phyloP scores from a whole-genome alignment of 2,797 vertebrate genomes.

The Melopsittacus undulatus region DNA sequence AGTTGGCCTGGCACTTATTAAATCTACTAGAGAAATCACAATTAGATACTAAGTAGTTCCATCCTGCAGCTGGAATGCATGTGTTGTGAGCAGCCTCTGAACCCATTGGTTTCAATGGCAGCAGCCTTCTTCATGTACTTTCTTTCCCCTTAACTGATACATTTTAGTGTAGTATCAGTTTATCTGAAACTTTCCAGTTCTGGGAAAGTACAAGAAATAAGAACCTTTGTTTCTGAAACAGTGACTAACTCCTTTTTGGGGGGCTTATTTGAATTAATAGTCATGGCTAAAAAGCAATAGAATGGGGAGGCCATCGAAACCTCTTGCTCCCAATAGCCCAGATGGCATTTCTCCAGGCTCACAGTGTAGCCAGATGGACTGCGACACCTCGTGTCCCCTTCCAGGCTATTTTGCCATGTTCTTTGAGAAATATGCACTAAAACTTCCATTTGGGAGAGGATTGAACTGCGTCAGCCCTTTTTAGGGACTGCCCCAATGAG shows the following conservation, averaged over 20 bases:
- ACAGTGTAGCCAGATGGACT: accelerated
- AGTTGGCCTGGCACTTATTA: neutral
- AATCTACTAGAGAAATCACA: neutral
- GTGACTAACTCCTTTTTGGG: neutral
- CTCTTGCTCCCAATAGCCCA: neutral
- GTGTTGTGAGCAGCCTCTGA: neutral
- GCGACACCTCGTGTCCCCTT: neutral
- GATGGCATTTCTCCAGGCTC: neutral
- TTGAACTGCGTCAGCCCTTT: neutral
- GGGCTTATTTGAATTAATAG: neutral
- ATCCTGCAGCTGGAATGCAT: neutral
- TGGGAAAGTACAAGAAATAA: neutral
- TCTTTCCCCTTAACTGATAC: neutral
- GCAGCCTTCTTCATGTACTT: neutral
- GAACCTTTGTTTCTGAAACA: neutral
- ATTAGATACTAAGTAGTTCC: no score
- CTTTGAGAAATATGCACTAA: neutral
- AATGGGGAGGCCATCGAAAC: neutral
- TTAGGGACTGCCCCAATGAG: neutral
- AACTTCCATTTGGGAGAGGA: neutral
- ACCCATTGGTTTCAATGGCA: neutral
- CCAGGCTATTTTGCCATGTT: accelerated
- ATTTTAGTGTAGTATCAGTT: neutral
- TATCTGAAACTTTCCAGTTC: neutral
- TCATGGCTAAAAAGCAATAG: neutral